A percentile compares a stretch with the other conserved stretches of the same genome.
phyloP scores from a whole-genome alignment of 2,888 invertebrate species.

The Agriopis leucophaearia region DNA sequence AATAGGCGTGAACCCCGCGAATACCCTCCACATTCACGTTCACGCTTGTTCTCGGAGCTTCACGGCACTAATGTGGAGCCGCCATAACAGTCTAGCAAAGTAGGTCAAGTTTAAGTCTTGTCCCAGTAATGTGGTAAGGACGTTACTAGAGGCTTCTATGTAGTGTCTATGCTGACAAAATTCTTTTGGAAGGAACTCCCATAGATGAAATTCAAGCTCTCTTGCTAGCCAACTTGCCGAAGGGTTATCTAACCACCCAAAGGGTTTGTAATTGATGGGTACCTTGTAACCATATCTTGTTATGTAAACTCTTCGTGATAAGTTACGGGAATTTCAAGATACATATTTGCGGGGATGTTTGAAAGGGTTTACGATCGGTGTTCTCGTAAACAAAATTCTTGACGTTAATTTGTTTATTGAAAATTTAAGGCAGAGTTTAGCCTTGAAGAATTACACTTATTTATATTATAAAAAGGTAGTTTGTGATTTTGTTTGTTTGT shows the following conservation, averaged over 20 bases:
- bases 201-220: constrained; percentile 8
- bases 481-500: too few relatives aligned
- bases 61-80: too few relatives aligned
- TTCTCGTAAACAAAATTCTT: constrained; percentile 22
- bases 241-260: constrained; percentile 26
- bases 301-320: constrained; percentile 23
- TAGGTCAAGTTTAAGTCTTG: too few relatives aligned
- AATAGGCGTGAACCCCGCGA: too few relatives aligned
- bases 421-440: neutral
- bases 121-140: too few relatives aligned
- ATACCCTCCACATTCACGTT: too few relatives aligned
- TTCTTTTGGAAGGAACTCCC: neutral
- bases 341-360: constrained; percentile 24
- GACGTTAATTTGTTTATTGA: constrained; percentile 4
- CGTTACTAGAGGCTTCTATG: too few relatives aligned
- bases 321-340: constrained; percentile 23
- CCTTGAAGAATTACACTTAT: neutral
- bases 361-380: constrained; percentile 9
- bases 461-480: too few relatives aligned
- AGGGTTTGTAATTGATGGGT: constrained; percentile 29
- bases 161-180: neutral
- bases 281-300: constrained; percentile 27
- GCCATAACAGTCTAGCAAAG: too few relatives aligned
- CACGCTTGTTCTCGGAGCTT: too few relatives aligned
- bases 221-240: constrained; percentile 17